A percentile compares a stretch with the other conserved stretches of the same genome.
These are phyloP conservation scores for Oreortyx pictus DNA, from an alignment of 2,797 vertebrate species.

Conservation along the genomic window DNA sequence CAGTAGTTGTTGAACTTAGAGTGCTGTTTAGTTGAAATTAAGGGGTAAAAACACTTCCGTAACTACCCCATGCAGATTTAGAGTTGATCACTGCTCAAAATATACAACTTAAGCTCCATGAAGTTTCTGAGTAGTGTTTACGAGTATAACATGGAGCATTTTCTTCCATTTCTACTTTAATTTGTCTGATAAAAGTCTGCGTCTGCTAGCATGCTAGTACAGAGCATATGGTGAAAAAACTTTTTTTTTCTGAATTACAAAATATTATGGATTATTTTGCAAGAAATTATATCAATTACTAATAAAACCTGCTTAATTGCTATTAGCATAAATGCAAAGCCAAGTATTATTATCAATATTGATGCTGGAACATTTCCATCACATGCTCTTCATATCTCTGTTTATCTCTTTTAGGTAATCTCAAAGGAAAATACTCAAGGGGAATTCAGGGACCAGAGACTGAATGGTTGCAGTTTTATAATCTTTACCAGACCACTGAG, in stretches of 20 bases:
- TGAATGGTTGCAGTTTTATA: conserved; percentile 30
- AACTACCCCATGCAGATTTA: neutral
- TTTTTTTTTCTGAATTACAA: neutral
- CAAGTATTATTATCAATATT: conserved; percentile 21
- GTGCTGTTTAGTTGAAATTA: neutral
- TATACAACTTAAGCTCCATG: rapidly evolving
- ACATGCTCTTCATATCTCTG: conserved; percentile 19
- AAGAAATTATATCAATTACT: conserved; percentile 6
- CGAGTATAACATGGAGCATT: neutral
- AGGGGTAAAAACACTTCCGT: neutral
- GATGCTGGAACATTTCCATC: conserved; percentile 48
- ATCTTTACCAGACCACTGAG: conserved; percentile 54
- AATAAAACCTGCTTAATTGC: conserved; percentile 34
- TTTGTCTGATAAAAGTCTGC: neutral
- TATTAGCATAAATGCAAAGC: conserved; percentile 38
- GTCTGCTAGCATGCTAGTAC: neutral
- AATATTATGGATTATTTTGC: neutral
- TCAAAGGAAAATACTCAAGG: conserved; percentile 35
- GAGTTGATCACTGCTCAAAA: neutral
- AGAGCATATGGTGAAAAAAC: neutral
- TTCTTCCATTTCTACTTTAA: neutral
- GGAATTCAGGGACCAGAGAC: conserved; percentile 32
- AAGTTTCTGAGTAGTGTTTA: neutral
- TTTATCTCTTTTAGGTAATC: conserved; percentile 58
- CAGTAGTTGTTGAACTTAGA: neutral